Evolutionary conservation across 1,140 invertebrate genomes (phyloP), one percentile per base, ranked within the genome.

Genomic region (Drosophila bocqueti): DNA sequence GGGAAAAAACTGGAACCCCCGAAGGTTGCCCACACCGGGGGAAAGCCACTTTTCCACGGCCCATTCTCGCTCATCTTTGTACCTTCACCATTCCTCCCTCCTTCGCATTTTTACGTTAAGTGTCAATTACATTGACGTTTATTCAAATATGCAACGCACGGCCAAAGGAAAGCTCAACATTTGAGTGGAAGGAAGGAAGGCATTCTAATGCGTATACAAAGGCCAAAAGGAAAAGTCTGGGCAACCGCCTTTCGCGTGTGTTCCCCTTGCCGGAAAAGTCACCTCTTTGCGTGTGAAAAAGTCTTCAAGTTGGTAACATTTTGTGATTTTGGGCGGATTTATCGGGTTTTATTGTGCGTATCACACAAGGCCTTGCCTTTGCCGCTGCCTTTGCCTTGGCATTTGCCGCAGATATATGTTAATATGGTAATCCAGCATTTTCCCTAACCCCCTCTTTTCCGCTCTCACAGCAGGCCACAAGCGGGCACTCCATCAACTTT

Each of bases 91-190:
- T 45, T 46, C 61, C 36, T 31, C 34, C 34, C 58, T 26, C 58
- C 11, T 65, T 73, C 55, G 38, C 65, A 64, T 78, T 79, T 69
- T 40, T 66, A 36, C 61, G 77, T 85, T 82, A 90, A 90, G 85
- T 90, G 85, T 90, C 85, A 90, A 90, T 90, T 90, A 90, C 85
- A 90, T 90, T 90, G 85, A 90, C 85, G 85, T 90, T 90, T 85
- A 90, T 90, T 90, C 79, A 90, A 90, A 90, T 90, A 90, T 90
- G 81, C 85, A 77, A 60, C 55, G 85, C 81, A 79, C 68, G 66
- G 60, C 55, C 40, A 45, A 43, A 55, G 82, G 81, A 76, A 89
- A 76, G 77, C 73, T 75, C 54, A 71, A 67, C 78, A 79, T 79
- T 79, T 58, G 16, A 40, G n/a, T 49, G 54, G 13, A 34, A 42